Evolutionary conservation across 2,797 vertebrate species (phyloP), one percentile per base, ranked within the genome.

Genomic region (Ciconia nigra): DNA sequence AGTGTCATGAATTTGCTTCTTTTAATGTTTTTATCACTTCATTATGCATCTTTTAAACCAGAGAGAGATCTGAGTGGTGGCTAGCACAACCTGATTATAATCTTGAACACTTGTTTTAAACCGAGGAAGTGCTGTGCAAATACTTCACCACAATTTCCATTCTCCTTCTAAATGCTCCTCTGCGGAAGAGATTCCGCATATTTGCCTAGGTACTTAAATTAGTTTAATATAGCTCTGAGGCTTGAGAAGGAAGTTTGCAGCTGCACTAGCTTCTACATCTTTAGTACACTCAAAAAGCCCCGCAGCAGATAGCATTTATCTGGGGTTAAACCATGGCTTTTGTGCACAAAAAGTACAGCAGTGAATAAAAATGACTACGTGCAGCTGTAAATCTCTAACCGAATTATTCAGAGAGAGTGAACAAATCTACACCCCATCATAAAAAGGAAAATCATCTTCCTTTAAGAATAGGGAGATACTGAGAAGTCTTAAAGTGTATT

Each of bases 381-480:
- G 85, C 89, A 93, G 65, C 65, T 78, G 86, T 90, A 94, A 83
- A 85, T 41, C 69, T 63, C 79, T 26, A 55, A n/a, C 76, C 9
- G 3, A 58, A 33, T 2, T 76, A 37, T 67, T 92, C 54, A n/a
- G 90, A 89, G 88, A 46, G 66, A 87, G 37, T 15, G 88, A 92
- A 54, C 83, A 74, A 87, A 92, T 86, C 73, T 26, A 19, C 65
- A n/a, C 10, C 35, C 47, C 11, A 1, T 46, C 82, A 10, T 39
- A 90, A 89, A 87, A 73, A 88, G 82, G 81, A 94, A 96, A 97
- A 96, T 81, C 33, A 26, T 82, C 92, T 86, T 96, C 87, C 80
- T 93, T 92, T 17, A 71, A 91, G 89, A 92, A 92, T 1, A 65
- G 83, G 69, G 72, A 91, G 92, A 94, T 91, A 73, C 65, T 73